Evolutionary conservation across 2,888 invertebrate genomes (phyloP).

Genomic region (Ligdia adustata): DNA sequence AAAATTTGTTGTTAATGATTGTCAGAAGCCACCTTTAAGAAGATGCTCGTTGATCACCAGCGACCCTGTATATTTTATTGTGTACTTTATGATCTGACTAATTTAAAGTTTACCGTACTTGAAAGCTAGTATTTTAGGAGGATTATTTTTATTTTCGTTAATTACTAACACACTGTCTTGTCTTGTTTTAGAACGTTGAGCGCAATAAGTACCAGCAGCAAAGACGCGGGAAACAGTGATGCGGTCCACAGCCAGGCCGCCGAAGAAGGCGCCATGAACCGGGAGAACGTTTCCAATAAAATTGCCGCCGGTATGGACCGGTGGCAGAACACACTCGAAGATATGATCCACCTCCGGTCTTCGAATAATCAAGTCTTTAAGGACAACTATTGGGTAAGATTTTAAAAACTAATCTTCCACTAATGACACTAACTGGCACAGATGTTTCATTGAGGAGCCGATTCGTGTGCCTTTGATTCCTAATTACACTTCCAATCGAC

Average conservation of each 20-base stretch:
- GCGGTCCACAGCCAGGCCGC: conserved; percentile 45
- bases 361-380: conserved; percentile 82
- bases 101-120: too few species aligned
- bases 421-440: neutral
- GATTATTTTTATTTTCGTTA: too few species aligned
- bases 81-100: too few species aligned
- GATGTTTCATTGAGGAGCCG: too few species aligned
- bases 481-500: too few species aligned
- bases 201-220: conserved; percentile 48
- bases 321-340: conserved; percentile 77
- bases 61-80: too few species aligned
- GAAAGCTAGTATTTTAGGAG: too few species aligned
- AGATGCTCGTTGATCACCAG: too few species aligned
- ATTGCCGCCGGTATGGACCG: conserved; percentile 79
- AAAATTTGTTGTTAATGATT: too few species aligned
- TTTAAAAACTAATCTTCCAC: neutral
- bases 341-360: conserved; percentile 75
- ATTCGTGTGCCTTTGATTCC: too few species aligned
- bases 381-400: conserved; percentile 84
- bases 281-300: conserved; percentile 73
- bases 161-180: neutral
- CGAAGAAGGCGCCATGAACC: conserved; percentile 63
- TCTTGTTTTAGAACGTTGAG: conserved; percentile 59
- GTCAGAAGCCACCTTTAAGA: too few species aligned
- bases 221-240: conserved; percentile 50